Evolutionary conservation across 2,797 vertebrate species (phyloP), one percentile per base, ranked within the genome.

Genomic region (Botia kubotai): DNA sequence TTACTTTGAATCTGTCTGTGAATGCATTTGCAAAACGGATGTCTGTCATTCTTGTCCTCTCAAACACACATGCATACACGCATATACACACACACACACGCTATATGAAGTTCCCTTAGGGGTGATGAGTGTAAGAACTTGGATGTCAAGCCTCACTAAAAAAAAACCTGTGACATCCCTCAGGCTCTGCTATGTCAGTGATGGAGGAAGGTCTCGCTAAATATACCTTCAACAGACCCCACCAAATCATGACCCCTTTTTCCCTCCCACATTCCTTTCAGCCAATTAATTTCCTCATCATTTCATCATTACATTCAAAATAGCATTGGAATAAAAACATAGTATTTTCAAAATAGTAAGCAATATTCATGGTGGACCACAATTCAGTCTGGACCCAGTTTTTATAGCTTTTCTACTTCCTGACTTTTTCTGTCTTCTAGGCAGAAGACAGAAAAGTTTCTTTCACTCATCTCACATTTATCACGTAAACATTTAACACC

Each of bases 171-270:
- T 71, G 58, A 80, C 60, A 73, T 83, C 80, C 83, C 73, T 23
- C 55, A 71, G n/a, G 26, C 82, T 79, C 70, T 60, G 55, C 53
- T 74, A 43, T 84, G 81, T 75, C 74, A 46, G 80, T 71, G 21
- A 82, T 81, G 52, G 70, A 77, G 57, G 70, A 26, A 71, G 26
- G 21, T 86, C 84, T 75, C 19, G 80, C 88, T 90, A 90, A 89
- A 92, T 90, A 88, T 90, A 91, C 36, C 80, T 73, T 62, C 39
- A 71, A 39, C 53, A 26, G 26, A 74, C 53, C 69, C 68, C 84
- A 85, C 83, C 81, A 83, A 78, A 65, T 89, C 87, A 82, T 93
- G 91, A 91, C 91, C 91, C 2, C 23, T 89, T 92, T 84, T 75
- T 52, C 23, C 36, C 73, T 69, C 67, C 77, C 16, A 46, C 55